Percentiles rank a stretch among this genome's conserved stretches.
phyloP scores from a whole-genome alignment of 1,140 invertebrate species.

The Spodoptera litura region DNA sequence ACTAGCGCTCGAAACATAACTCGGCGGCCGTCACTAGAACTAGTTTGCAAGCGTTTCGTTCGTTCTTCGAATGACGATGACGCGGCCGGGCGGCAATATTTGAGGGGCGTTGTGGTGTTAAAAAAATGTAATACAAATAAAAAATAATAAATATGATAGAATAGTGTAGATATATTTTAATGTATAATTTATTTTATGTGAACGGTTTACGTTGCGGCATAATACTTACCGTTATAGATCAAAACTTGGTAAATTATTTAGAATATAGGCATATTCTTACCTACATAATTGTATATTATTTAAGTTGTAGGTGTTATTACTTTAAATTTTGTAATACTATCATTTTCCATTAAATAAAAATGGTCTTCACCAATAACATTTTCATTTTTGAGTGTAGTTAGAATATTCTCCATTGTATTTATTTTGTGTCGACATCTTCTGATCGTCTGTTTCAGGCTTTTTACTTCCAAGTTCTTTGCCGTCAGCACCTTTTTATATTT shows the following conservation, averaged over 20 bases:
- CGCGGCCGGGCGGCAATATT: too few species aligned
- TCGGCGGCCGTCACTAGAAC: slow-evolving; percentile 52
- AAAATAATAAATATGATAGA: too few species aligned
- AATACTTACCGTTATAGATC: too few species aligned
- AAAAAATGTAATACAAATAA: too few species aligned
- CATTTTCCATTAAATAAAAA: slow-evolving; percentile 3
- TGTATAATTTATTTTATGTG: too few species aligned
- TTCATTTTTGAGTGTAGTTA: slow-evolving; percentile 1
- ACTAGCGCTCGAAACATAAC: slow-evolving; percentile 60
- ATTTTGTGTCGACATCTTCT: neutral
- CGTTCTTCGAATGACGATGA: too few species aligned
- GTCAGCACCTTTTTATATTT: neutral
- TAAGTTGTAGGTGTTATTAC: too few species aligned
- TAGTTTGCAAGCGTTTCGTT: slow-evolving; percentile 31
- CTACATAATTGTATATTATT: too few species aligned
- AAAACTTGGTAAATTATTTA: too few species aligned
- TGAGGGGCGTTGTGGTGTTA: too few species aligned
- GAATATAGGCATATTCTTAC: too few species aligned
- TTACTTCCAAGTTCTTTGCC: neutral
- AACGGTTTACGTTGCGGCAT: neutral
- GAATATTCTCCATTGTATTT: neutral
- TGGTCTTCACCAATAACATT: slow-evolving; percentile 7
- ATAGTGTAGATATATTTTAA: too few species aligned
- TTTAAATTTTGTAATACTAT: neutral
- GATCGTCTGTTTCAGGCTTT: neutral